Evolutionary conservation across 2,888 invertebrate species (phyloP).

Genomic region (Branchellion lobata): DNA sequence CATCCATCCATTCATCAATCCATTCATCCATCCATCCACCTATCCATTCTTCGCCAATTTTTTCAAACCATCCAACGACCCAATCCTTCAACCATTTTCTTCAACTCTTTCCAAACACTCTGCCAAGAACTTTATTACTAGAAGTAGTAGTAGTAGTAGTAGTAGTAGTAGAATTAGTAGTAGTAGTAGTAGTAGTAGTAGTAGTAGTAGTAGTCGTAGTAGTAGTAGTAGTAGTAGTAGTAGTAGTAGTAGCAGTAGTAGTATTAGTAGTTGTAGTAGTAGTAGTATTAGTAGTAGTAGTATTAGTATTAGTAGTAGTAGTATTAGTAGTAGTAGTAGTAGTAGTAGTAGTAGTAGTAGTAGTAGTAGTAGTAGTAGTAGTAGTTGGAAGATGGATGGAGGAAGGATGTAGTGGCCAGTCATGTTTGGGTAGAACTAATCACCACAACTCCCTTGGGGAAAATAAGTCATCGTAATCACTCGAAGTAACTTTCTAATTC

Average conservation of each 20-base stretch:
- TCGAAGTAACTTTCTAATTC: too few relatives aligned
- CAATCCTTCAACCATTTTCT: too few relatives aligned
- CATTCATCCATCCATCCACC: too few relatives aligned
- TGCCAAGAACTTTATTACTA: too few relatives aligned
- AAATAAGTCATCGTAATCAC: too few relatives aligned
- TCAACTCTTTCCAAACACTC: too few relatives aligned
- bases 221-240: conserved; percentile 42
- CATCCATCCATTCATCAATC: too few relatives aligned
- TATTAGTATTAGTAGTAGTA: conserved; percentile 17
- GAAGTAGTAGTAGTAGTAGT: too few relatives aligned
- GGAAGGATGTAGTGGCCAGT: not conserved
- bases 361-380: conserved; percentile 29
- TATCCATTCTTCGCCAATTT: too few relatives aligned
- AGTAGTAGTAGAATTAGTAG: conserved; percentile 13
- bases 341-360: conserved; percentile 29
- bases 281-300: conserved; percentile 26
- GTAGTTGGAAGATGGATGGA: not conserved
- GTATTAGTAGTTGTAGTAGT: conserved; percentile 23
- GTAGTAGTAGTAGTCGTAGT: conserved; percentile 42
- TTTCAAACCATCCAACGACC: too few relatives aligned
- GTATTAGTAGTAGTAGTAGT: conserved; percentile 20
- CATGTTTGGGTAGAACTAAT: not conserved
- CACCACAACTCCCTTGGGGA: too few relatives aligned
- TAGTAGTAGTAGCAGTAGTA: conserved; percentile 25
- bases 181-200: conserved; percentile 42